A percentile compares a stretch with the other conserved stretches of the same genome.
These are phyloP conservation scores for Ephialtes manifestator DNA, from an alignment of 2,888 invertebrate species.

Conservation along the genomic window DNA sequence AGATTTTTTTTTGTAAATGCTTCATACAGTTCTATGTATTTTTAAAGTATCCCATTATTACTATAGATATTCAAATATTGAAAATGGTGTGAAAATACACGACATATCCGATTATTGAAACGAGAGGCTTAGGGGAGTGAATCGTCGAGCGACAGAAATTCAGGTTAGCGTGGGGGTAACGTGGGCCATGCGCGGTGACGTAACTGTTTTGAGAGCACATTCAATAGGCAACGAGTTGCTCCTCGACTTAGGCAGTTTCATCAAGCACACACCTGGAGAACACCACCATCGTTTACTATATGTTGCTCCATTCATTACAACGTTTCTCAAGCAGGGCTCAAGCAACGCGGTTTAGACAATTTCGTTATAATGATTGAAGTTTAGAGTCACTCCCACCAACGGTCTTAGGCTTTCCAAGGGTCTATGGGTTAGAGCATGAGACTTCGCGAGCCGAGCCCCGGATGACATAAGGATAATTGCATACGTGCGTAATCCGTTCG, in stretches of 20 bases:
- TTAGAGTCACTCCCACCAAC: constrained; percentile 68
- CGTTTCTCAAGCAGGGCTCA: constrained; percentile 59
- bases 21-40: no score
- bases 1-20: no score
- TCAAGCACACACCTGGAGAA: neutral
- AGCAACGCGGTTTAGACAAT: constrained; percentile 72
- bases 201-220: constrained; percentile 70
- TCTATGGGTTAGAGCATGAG: constrained; percentile 10
- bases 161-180: neutral
- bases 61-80: neutral
- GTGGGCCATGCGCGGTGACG: constrained; percentile 14
- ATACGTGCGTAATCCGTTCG: constrained; percentile 58
- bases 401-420: constrained; percentile 18
- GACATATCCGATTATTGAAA: constrained; percentile 1
- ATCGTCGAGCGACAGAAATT: neutral
- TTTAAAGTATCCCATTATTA: neutral
- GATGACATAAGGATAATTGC: constrained; percentile 54
- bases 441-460: constrained; percentile 6
- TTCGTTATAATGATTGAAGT: constrained; percentile 82
- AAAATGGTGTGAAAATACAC: neutral
- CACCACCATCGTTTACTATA: neutral
- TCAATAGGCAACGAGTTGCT: constrained; percentile 30
- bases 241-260: constrained; percentile 40
- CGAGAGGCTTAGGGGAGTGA: neutral
- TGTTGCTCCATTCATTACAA: constrained; percentile 62